A percentile compares a stretch with the other conserved stretches of the same genome.
Evolutionary conservation across 2,888 invertebrate genomes (phyloP).

Genomic region (Polylopha cassiicola): DNA sequence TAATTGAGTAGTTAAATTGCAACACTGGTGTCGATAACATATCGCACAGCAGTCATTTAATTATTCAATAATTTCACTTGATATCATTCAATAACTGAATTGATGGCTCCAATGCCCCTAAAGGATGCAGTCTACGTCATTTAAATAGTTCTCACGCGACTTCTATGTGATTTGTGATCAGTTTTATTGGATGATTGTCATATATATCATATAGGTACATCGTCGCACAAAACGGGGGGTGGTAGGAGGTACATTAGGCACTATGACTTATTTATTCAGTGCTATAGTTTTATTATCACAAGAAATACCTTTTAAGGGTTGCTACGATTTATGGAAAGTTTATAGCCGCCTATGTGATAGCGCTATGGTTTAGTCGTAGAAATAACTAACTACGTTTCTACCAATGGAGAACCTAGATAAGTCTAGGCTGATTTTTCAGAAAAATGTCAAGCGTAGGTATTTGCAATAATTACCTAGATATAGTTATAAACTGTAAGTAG

Average conservation of each 20-base stretch:
- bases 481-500: no score
- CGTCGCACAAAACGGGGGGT: background rate
- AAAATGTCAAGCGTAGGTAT: no score
- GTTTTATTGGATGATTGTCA: conserved; percentile 58
- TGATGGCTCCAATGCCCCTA: conserved; percentile 49
- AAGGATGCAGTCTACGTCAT: conserved; percentile 45
- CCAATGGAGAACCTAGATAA: no score
- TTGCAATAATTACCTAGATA: no score
- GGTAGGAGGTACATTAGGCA: no score
- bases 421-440: no score
- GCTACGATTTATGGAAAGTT: no score
- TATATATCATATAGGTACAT: conserved; percentile 7
- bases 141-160: conserved; percentile 51
- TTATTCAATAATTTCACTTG: conserved; percentile 34
- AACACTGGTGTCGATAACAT: conserved; percentile 18
- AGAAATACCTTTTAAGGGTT: no score
- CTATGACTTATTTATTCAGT: no score
- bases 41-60: conserved; percentile 27
- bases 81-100: conserved; percentile 34
- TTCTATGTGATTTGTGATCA: conserved; percentile 44
- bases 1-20: background rate
- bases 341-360: no score
- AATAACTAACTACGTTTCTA: no score
- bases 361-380: no score
- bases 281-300: background rate